Percentiles rank a stretch among this genome's conserved stretches.
phyloP scores from a whole-genome alignment of 2,797 vertebrate genomes.

The Triplophysa yarkandensis region DNA sequence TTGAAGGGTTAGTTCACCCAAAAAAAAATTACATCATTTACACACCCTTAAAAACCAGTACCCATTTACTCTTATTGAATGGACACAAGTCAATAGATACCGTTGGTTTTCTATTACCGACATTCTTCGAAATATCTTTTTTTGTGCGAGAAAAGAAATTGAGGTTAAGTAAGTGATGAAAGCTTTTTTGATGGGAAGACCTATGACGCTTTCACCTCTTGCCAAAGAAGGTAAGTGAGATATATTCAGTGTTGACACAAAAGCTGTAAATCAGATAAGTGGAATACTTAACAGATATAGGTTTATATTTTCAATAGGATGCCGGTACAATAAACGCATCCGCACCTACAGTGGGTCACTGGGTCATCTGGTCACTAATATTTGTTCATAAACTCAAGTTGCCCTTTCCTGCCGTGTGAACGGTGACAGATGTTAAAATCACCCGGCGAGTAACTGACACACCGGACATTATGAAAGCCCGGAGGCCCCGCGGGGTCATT shows the following conservation, averaged over 20 bases:
- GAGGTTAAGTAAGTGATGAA: too few relatives aligned
- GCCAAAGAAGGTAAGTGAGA: background rate
- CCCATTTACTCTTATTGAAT: too few relatives aligned
- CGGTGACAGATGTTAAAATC: conserved; percentile 34
- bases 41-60: too few relatives aligned
- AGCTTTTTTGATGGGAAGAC: too few relatives aligned
- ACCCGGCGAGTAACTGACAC: conserved; percentile 22
- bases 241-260: background rate
- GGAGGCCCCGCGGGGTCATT: conserved; percentile 33
- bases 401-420: conserved; percentile 30
- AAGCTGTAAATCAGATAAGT: background rate
- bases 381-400: conserved; percentile 35
- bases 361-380: conserved; percentile 11
- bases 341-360: conserved; percentile 23
- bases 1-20: too few relatives aligned
- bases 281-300: background rate
- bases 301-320: background rate
- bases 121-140: too few relatives aligned
- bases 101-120: too few relatives aligned
- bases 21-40: too few relatives aligned
- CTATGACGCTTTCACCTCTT: background rate
- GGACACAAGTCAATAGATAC: too few relatives aligned
- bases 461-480: conserved; percentile 31
- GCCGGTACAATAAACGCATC: background rate
- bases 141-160: too few relatives aligned